phyloP scores from a whole-genome alignment of 2,888 invertebrate species.

The Dendrolimus houi region DNA sequence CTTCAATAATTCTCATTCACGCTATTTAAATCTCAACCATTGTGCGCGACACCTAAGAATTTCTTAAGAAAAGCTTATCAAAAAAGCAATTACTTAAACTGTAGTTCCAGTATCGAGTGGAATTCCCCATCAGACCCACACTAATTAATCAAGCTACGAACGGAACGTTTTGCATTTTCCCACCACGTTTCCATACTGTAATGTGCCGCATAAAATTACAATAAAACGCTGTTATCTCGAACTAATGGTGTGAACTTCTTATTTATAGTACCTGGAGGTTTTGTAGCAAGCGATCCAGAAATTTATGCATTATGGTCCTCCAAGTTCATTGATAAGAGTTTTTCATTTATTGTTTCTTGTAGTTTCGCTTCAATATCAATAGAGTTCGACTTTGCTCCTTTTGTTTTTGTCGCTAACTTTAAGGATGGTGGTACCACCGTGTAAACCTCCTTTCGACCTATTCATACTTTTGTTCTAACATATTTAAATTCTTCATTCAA shows the following conservation, averaged over 20 bases:
- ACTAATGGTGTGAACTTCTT: constrained; percentile 39
- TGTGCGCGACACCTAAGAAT: no score
- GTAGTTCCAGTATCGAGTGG: not conserved
- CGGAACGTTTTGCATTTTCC: constrained; percentile 19
- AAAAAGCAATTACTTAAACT: not conserved
- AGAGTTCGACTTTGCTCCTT: no score
- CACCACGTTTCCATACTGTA: constrained; percentile 21
- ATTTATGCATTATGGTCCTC: not conserved
- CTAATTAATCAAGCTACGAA: constrained; percentile 20
- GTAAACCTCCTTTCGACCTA: no score
- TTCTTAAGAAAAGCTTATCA: no score
- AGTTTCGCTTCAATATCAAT: not conserved
- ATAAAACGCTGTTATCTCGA: constrained; percentile 52
- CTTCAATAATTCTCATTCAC: no score
- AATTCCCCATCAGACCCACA: not conserved
- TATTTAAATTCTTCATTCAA: no score
- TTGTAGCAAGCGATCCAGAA: not conserved
- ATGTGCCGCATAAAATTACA: constrained; percentile 54
- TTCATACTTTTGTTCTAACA: no score
- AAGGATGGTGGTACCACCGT: no score
- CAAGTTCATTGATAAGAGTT: not conserved
- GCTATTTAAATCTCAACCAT: no score
- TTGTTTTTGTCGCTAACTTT: no score
- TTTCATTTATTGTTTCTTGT: not conserved
- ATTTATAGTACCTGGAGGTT: constrained; percentile 40